Percentiles rank a stretch among this genome's conserved stretches.
Conservation (phyloP, 2,797 vertebrate genomes). For the Propithecus deckenii region DNA sequence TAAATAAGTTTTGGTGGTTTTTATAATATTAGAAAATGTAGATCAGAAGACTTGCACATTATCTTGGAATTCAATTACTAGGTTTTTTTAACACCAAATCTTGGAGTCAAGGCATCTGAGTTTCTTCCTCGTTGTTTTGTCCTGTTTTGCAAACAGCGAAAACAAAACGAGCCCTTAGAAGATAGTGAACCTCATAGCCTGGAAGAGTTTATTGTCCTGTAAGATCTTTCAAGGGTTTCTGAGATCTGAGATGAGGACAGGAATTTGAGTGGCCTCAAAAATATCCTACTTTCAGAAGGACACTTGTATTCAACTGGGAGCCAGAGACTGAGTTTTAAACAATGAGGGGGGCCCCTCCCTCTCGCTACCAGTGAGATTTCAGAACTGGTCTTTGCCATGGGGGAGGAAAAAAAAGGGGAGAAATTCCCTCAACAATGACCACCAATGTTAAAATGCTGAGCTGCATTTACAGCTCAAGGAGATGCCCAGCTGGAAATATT, state of each 20-base stretch:
- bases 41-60: not conserved
- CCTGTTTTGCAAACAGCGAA: constrained; percentile 12
- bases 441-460: constrained; percentile 88
- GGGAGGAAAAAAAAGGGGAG: no score
- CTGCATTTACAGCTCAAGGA: constrained; percentile 81
- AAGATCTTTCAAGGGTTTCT: not conserved
- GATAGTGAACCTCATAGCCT: not conserved
- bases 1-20: not conserved
- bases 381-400: not conserved
- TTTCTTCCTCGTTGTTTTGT: not conserved
- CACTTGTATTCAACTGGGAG: not conserved
- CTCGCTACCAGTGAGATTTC: not conserved
- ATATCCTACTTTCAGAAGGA: not conserved
- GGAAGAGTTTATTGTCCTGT: not conserved
- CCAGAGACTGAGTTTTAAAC: not conserved
- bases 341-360: not conserved
- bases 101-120: not conserved
- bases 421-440: constrained; percentile 61
- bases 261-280: not conserved
- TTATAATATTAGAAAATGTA: not conserved
- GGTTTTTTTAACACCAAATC: not conserved
- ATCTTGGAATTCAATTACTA: not conserved
- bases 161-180: not conserved
- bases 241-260: not conserved
- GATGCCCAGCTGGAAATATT: constrained; percentile 87